Evolutionary conservation across 2,113 vertebrate genomes (phyloP).

Genomic region (Pedetes capensis): DNA sequence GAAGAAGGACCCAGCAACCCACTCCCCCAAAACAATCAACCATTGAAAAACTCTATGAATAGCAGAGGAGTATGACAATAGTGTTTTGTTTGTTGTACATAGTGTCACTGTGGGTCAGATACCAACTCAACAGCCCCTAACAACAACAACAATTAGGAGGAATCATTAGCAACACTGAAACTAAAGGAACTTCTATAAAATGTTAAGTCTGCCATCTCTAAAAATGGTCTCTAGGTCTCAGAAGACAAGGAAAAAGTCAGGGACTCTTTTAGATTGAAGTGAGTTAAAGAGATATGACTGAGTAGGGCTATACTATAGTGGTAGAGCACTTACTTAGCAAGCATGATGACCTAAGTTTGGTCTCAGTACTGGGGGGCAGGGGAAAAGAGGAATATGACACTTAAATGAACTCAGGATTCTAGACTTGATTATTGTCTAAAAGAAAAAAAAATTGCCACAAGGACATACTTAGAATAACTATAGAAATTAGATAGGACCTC

Average conservation of each 20-base stretch:
- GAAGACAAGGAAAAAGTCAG: neutral
- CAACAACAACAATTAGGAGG: no score
- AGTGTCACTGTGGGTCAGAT: no score
- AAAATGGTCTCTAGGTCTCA: neutral
- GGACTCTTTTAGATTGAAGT: neutral
- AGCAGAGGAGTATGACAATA: no score
- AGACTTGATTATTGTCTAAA: neutral
- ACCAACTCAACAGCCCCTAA: no score
- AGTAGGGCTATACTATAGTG: no score
- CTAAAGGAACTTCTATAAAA: neutral
- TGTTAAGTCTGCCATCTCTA: neutral
- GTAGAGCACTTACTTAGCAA: no score
- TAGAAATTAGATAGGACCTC: neutral
- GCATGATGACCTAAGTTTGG: no score
- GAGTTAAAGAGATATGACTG: neutral
- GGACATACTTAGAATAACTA: neutral
- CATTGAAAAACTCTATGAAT: no score
- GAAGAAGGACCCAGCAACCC: no score
- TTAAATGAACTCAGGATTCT: neutral
- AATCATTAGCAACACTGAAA: neutral
- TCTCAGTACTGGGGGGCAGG: no score
- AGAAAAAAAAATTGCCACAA: neutral
- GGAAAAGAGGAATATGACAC: neutral
- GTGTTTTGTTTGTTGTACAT: no score
- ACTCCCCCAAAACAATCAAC: no score